Conservation (phyloP, 2,888 invertebrate species). For the Anorthoa munda region DNA sequence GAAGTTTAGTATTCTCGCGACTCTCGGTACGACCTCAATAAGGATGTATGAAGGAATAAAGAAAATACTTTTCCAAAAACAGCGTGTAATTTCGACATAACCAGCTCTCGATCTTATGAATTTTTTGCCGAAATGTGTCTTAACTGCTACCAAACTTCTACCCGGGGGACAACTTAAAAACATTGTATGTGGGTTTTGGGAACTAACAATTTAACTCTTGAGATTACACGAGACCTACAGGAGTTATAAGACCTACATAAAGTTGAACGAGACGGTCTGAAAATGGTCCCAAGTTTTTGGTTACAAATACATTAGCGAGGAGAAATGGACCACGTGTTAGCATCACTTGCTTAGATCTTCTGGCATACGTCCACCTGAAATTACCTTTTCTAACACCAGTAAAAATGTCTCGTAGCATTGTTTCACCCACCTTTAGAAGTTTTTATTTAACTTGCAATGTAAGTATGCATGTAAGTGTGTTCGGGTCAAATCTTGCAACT, state of each 20-base stretch:
- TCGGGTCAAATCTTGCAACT: too few species aligned
- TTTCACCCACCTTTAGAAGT: not conserved
- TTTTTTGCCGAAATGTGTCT: conserved; percentile 17
- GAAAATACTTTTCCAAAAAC: not conserved
- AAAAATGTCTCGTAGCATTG: conserved; percentile 19
- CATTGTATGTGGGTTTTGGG: conserved; percentile 30
- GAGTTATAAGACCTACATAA: conserved; percentile 43
- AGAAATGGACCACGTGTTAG: conserved; percentile 27
- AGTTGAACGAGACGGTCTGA: conserved; percentile 18
- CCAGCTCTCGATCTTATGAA: conserved; percentile 10
- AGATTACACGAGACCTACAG: conserved; percentile 33
- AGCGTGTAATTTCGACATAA: conserved; percentile 25
- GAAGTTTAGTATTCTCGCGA: conserved; percentile 9
- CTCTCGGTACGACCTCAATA: conserved; percentile 5
- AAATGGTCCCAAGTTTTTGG: conserved; percentile 34
- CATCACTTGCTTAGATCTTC: conserved; percentile 20
- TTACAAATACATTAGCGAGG: conserved; percentile 26
- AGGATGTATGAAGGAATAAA: conserved; percentile 8
- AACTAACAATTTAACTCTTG: conserved; percentile 34
- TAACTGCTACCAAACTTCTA: conserved; percentile 9
- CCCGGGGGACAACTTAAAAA: conserved; percentile 34
- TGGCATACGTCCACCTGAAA: conserved; percentile 14
- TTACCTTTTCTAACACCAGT: conserved; percentile 31
- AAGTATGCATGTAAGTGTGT: too few species aligned
- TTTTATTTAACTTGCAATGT: too few species aligned